Conservation (phyloP, 2,797 vertebrate species). For the Ciconia nigra region DNA sequence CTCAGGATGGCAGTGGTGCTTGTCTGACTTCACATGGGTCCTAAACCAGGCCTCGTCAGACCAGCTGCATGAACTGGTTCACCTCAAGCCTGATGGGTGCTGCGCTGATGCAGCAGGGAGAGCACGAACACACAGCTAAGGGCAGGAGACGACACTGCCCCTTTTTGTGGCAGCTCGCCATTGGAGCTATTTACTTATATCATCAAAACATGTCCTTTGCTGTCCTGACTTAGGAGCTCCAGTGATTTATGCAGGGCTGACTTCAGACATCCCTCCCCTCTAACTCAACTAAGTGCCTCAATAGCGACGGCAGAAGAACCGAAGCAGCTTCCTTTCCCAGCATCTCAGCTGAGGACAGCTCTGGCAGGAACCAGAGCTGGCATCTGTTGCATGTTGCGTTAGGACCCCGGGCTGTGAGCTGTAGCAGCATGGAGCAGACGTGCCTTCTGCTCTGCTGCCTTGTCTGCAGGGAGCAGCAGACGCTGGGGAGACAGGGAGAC, state of each 20-base stretch:
- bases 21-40: background rate
- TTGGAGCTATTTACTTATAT: background rate
- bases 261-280: background rate
- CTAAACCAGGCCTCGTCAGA: background rate
- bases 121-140: background rate
- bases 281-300: background rate
- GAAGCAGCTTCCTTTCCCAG: background rate
- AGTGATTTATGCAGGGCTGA: background rate
- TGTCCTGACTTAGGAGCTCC: background rate
- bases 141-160: background rate
- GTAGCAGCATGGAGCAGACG: conserved; percentile 17
- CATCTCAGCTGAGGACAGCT: background rate
- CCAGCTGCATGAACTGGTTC: background rate
- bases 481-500: background rate
- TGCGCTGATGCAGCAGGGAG: accelerated
- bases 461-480: conserved; percentile 36
- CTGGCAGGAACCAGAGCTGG: conserved; percentile 9
- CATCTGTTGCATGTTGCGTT: conserved; percentile 17
- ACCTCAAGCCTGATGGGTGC: background rate
- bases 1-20: background rate
- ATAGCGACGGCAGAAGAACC: accelerated
- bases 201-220: background rate
- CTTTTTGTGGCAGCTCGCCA: background rate
- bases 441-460: conserved; percentile 31
- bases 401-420: conserved; percentile 30